These are phyloP conservation scores for Crenichthys baileyi DNA, from an alignment of 2,797 vertebrate species.

Conservation along the genomic window DNA sequence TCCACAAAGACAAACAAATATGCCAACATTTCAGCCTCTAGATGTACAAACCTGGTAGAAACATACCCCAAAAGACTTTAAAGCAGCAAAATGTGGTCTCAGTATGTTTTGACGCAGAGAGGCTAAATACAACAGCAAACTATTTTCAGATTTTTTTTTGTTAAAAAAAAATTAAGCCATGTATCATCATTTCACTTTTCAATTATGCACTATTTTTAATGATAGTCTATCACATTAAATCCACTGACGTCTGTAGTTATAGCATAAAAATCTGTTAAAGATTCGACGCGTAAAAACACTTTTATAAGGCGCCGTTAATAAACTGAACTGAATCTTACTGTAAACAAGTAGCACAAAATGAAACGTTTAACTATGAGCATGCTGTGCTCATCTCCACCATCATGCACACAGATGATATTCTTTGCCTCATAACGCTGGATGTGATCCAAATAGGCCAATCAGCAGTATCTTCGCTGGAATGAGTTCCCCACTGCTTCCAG, in stretches of 20 bases:
- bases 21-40: too few species aligned
- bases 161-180: too few species aligned
- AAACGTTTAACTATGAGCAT: constrained; percentile 17
- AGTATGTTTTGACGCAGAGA: too few species aligned
- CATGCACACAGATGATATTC: constrained; percentile 67
- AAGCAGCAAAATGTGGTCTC: too few species aligned
- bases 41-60: too few species aligned
- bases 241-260: too few species aligned
- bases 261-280: neutral
- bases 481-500: constrained; percentile 59
- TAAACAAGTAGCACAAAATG: constrained; percentile 3
- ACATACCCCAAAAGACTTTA: too few species aligned
- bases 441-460: constrained; percentile 77
- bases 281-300: neutral
- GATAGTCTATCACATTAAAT: too few species aligned
- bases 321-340: neutral
- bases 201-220: too few species aligned
- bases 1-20: neutral
- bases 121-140: too few species aligned
- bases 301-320: neutral
- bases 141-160: too few species aligned
- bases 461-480: constrained; percentile 59
- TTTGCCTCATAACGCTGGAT: constrained; percentile 64
- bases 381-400: constrained; percentile 33
- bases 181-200: too few species aligned